These are phyloP conservation scores for Willowsia nigromaculata DNA, from an alignment of 2,888 invertebrate species.

Conservation along the genomic window DNA sequence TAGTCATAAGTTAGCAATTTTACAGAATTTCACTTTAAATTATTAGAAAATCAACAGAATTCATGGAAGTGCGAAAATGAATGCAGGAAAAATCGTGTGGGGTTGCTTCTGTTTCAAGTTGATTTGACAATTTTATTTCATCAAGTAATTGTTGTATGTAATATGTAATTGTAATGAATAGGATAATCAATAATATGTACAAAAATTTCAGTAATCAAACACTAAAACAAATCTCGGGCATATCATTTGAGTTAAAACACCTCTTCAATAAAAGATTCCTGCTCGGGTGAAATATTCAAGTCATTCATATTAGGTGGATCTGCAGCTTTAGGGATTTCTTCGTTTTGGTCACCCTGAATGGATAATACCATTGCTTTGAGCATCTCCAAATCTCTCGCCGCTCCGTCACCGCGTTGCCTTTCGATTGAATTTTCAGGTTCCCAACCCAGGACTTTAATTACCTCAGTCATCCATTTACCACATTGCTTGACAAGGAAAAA, in stretches of 20 bases:
- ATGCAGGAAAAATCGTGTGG: too few species aligned
- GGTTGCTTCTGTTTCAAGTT: too few species aligned
- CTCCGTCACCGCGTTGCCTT: slow-evolving; percentile 74
- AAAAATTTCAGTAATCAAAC: neutral
- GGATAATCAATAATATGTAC: too few species aligned
- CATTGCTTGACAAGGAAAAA: too few species aligned
- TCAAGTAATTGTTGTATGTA: too few species aligned
- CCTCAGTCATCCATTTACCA: slow-evolving; percentile 74
- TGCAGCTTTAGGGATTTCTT: neutral
- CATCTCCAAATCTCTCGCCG: slow-evolving; percentile 70
- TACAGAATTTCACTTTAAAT: too few species aligned
- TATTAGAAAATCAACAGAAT: too few species aligned
- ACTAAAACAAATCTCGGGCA: too few species aligned
- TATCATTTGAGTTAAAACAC: slow-evolving; percentile 50
- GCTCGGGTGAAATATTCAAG: slow-evolving; percentile 60
- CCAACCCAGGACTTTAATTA: slow-evolving; percentile 75
- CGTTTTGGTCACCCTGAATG: slow-evolving; percentile 53
- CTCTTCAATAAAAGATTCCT: slow-evolving; percentile 73
- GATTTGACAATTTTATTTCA: too few species aligned
- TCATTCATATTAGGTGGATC: neutral
- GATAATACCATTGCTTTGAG: slow-evolving; percentile 60
- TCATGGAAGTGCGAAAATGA: too few species aligned
- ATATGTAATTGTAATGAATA: too few species aligned
- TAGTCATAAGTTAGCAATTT: too few species aligned
- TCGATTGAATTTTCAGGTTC: slow-evolving; percentile 77